Base-by-base conservation (phyloP, 1,140 invertebrate species). In the Neuroterus valhalla region DNA sequence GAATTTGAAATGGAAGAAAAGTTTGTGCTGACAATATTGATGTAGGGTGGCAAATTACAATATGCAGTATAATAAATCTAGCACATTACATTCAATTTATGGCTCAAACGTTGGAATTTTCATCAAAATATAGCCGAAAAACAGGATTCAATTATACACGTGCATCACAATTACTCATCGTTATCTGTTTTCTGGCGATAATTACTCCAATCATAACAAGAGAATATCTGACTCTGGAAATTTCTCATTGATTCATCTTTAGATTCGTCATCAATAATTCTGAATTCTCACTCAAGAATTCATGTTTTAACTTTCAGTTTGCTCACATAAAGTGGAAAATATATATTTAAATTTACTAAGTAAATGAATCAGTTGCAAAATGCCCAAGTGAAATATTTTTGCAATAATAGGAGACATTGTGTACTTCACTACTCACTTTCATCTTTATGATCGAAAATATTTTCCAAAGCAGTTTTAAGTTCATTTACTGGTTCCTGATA, bases 241-340 rank as follows among this genome's bases (percentile, higher is more conserved):
- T 62, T 31, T 23, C 15, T 62, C 26, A 62, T 31, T 48, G 46
- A 19, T 48, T 48, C 17, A 19, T 62, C 55, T 62, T 62, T 62
- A 5, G 4, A 62, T 3, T 62, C 52, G 26, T 62, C 23, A 26
- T 26, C 31, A 14, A 38, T 62, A n/a, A n/a, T n/a, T n/a, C n/a
- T n/a, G n/a, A n/a, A n/a, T n/a, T n/a, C 14, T 4, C 23, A 62
- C 17, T 17, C 8, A 62, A 62, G 23, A 62, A 62, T 14, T 62
- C 15, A 62, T 48, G 6, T 62, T n/a, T 62, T 23, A 62, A 26
- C 26, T 31, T 23, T 26, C 3, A 1, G 0, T 26, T 26, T 31
- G 21, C 6, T 19, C 46, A 14, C 21, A 31, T 11, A 11, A 55
- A 55, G n/a, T 14, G 3, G 6, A 55, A 55, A 26, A 21, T 11